Evolutionary conservation across 2,797 vertebrate species (phyloP).

Genomic region (Hapalemur alaotrensis): DNA sequence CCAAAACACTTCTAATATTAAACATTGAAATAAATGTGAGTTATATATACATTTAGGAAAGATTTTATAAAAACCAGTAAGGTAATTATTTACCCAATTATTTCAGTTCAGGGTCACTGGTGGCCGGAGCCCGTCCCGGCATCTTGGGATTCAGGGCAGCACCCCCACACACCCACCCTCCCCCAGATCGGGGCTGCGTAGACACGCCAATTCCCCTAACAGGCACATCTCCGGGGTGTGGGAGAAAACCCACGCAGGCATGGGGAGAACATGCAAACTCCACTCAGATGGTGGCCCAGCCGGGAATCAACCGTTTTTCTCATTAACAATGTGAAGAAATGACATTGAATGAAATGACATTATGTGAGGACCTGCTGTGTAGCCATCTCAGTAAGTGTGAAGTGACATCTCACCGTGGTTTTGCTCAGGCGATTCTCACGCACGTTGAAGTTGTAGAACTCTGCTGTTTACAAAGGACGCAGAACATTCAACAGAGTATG

Average conservation of each 20-base stretch:
- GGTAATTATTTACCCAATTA: not conserved
- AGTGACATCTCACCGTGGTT: not conserved
- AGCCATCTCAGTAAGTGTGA: not conserved
- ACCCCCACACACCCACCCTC: not conserved
- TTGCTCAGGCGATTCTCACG: not conserved
- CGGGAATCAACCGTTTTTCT: not conserved
- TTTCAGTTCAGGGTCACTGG: not conserved
- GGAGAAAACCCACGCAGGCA: not conserved
- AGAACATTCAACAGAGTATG: not conserved
- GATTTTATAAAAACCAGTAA: not conserved
- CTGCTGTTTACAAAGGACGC: not conserved
- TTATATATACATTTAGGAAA: not conserved
- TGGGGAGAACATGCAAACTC: not conserved
- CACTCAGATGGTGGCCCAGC: not conserved
- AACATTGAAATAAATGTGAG: not conserved
- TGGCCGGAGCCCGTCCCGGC: not conserved
- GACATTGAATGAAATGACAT: not conserved
- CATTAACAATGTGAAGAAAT: not conserved
- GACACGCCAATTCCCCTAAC: not conserved
- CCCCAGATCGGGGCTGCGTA: rapidly evolving
- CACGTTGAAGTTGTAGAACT: not conserved
- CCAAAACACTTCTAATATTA: not conserved
- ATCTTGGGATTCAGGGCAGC: not conserved
- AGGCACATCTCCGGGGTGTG: not conserved
- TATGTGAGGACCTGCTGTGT: not conserved